A percentile compares a stretch with the other conserved stretches of the same genome.
These are phyloP conservation scores for Peromyscus attwateri DNA, from an alignment of 2,797 vertebrate species.

Conservation along the genomic window DNA sequence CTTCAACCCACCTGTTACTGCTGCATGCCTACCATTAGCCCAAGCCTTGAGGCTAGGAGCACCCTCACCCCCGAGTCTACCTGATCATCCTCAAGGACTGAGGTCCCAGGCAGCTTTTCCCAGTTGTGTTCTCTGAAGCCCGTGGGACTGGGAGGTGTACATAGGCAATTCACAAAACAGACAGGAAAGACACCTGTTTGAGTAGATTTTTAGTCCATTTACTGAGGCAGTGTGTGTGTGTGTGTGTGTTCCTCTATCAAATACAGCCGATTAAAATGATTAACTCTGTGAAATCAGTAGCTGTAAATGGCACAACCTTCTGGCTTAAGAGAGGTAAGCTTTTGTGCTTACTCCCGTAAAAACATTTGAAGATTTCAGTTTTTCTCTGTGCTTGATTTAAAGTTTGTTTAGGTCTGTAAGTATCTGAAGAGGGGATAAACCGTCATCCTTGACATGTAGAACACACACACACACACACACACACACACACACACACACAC, in stretches of 20 bases:
- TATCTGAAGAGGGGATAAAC: constrained; percentile 16
- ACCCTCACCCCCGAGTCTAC: not conserved
- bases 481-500: not conserved
- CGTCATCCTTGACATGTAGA: constrained; percentile 11
- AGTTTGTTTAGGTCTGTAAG: constrained; percentile 61
- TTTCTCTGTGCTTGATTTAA: constrained; percentile 47
- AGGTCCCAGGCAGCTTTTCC: not conserved
- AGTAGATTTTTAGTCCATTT: constrained; percentile 33
- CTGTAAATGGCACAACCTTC: not conserved
- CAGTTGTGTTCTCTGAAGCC: not conserved
- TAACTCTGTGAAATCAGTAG: not conserved
- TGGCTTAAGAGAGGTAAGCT: not conserved
- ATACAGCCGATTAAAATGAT: constrained; percentile 44
- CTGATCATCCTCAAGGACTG: not conserved
- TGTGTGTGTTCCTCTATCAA: not conserved
- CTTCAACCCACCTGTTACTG: constrained; percentile 69
- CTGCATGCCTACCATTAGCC: not conserved
- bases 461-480: not conserved
- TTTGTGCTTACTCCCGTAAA: constrained; percentile 37
- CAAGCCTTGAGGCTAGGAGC: not conserved
- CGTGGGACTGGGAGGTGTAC: not conserved
- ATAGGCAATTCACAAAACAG: constrained; percentile 43
- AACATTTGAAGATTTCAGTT: constrained; percentile 24
- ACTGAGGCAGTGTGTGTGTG: not conserved
- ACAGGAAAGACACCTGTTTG: constrained; percentile 78